phyloP scores from a whole-genome alignment of 2,888 invertebrate species.

The Leptothorax acervorum region DNA sequence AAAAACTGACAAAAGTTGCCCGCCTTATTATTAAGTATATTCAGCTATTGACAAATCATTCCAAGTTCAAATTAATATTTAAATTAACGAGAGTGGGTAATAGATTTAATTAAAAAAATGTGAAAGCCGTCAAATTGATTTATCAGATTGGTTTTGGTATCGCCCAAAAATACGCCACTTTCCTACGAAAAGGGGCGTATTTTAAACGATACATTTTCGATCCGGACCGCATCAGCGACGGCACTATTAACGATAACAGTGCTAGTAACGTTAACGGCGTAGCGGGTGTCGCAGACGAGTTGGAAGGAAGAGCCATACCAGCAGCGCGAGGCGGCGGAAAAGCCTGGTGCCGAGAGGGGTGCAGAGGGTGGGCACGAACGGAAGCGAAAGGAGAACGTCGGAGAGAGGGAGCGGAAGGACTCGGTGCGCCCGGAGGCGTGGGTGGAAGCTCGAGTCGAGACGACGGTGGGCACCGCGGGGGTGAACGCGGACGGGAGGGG shows the following conservation, averaged over 20 bases:
- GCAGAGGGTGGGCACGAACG: constrained; percentile 76
- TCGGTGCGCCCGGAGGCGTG: constrained; percentile 57
- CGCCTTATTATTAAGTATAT: background rate
- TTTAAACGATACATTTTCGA: constrained; percentile 38
- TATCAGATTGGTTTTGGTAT: too few species aligned
- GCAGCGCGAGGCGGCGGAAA: constrained; percentile 26
- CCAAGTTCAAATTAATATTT: background rate
- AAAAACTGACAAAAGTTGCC: background rate
- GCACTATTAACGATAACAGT: constrained; percentile 40
- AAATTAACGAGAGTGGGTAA: background rate
- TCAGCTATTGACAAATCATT: background rate
- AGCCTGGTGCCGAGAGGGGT: constrained; percentile 55
- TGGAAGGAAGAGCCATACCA: constrained; percentile 54
- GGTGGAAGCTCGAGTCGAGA: constrained; percentile 45
- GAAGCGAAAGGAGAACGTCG: constrained; percentile 79
- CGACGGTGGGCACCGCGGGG: constrained; percentile 39
- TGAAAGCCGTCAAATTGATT: background rate
- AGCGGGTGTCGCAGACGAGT: constrained; percentile 38
- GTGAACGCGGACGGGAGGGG: constrained; percentile 43
- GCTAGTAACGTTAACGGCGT: constrained; percentile 22
- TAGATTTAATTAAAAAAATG: background rate
- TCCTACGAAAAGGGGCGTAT: background rate
- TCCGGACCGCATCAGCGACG: constrained; percentile 36
- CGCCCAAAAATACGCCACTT: too few species aligned
- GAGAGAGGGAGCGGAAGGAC: constrained; percentile 78